Conservation (phyloP, 2,113 vertebrate genomes). For the Mustela nigripes region DNA sequence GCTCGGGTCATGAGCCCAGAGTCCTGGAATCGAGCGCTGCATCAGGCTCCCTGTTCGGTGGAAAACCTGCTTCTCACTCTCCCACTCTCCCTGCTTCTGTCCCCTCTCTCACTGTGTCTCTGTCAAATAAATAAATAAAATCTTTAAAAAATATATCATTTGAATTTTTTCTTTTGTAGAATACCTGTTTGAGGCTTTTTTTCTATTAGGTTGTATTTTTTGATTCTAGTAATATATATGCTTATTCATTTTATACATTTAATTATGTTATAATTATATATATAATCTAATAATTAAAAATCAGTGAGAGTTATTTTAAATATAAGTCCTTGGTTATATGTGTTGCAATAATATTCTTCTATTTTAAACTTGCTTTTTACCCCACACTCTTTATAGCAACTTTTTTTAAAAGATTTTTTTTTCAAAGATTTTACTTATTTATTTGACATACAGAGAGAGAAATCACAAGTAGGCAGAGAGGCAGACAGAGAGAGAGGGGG, state of each 20-base stretch:
- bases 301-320: constrained; percentile 4
- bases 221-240: neutral
- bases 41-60: no score
- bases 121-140: no score
- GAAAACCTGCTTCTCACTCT: no score
- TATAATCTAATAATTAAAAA: constrained; percentile 37
- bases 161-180: neutral
- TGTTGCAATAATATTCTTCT: neutral
- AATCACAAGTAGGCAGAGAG: no score
- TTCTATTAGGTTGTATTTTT: neutral
- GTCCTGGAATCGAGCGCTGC: no score
- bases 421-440: no score
- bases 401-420: neutral
- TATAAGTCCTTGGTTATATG: neutral
- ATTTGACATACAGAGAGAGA: no score
- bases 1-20: no score
- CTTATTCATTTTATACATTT: neutral
- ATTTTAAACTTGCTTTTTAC: neutral
- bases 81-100: no score
- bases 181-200: neutral
- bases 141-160: neutral
- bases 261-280: neutral
- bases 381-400: neutral
- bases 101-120: no score
- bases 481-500: no score